These are phyloP conservation scores for Drosophila bifasciata DNA, from an alignment of 1,140 invertebrate species.

Conservation along the genomic window DNA sequence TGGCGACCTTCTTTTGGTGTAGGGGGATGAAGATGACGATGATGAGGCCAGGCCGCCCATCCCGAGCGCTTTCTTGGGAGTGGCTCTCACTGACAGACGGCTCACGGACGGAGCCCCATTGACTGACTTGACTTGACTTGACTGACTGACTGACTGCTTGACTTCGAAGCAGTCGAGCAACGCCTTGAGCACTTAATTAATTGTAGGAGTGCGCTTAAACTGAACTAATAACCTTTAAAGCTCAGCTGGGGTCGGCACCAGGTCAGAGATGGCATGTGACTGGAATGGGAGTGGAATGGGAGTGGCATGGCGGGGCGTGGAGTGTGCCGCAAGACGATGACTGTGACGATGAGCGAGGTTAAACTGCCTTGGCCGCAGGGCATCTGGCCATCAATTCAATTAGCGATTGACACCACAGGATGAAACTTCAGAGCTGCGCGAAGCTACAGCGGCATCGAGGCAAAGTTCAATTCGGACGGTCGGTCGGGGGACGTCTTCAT, in stretches of 20 bases:
- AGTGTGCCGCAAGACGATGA: too few species aligned
- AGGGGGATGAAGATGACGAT: conserved; percentile 17
- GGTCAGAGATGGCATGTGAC: not conserved
- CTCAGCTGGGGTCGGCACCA: conserved; percentile 14
- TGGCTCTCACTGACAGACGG: conserved; percentile 28
- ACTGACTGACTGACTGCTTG: conserved; percentile 34
- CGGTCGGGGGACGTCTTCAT: too few species aligned
- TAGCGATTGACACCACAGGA: conserved; percentile 44
- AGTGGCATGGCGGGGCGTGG: too few species aligned
- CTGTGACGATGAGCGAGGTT: conserved; percentile 19
- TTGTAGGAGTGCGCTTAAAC: conserved; percentile 73
- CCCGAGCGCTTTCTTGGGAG: conserved; percentile 22
- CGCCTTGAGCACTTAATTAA: conserved; percentile 79
- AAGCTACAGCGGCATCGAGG: not conserved
- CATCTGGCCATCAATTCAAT: conserved; percentile 45
- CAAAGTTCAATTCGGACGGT: too few species aligned
- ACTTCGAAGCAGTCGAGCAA: conserved; percentile 52
- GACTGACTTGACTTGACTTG: conserved; percentile 34
- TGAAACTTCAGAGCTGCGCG: conserved; percentile 1
- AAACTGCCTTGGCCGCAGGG: conserved; percentile 51
- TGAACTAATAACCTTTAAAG: conserved; percentile 81
- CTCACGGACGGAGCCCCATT: conserved; percentile 24
- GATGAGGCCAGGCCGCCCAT: conserved; percentile 28
- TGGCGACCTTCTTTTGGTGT: conserved; percentile 69
- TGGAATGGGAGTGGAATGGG: too few species aligned